Evolutionary conservation across 2,797 vertebrate species (phyloP).

Genomic region (Moxostoma hubbsi): DNA sequence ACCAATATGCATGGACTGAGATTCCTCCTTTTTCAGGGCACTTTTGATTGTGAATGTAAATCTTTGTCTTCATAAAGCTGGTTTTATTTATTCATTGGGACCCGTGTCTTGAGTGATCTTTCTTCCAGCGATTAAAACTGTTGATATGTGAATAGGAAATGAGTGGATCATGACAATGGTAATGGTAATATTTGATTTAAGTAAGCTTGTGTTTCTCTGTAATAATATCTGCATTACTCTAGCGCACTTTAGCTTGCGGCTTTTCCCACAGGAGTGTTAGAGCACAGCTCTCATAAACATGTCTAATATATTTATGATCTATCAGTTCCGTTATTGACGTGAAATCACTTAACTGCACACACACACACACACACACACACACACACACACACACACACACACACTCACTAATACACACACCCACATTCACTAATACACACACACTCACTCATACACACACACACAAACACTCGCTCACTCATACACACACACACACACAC

Average conservation of each 20-base stretch:
- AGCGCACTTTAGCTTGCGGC: slow-evolving; percentile 3
- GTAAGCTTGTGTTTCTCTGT: slow-evolving; percentile 12
- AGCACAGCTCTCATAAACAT: slow-evolving; percentile 57
- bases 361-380: slow-evolving; percentile 20
- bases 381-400: too few relatives aligned
- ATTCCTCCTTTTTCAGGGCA: slow-evolving; percentile 15
- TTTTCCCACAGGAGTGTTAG: slow-evolving; percentile 55
- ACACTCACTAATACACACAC: too few relatives aligned
- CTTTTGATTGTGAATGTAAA: background rate
- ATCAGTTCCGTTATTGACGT: slow-evolving; percentile 60
- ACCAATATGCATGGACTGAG: background rate
- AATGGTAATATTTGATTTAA: background rate
- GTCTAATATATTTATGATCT: slow-evolving; percentile 59
- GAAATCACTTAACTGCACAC: slow-evolving; percentile 57
- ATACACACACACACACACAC: too few relatives aligned
- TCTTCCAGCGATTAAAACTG: background rate
- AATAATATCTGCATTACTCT: slow-evolving; percentile 10
- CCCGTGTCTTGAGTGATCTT: slow-evolving; percentile 7
- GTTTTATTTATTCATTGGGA: slow-evolving; percentile 8
- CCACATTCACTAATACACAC: too few relatives aligned
- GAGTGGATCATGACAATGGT: background rate
- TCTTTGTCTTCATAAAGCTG: slow-evolving; percentile 24
- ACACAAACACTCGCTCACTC: too few relatives aligned
- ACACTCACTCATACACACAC: too few relatives aligned
- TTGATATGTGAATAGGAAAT: background rate